Evolutionary conservation across 2,797 vertebrate genomes (phyloP), one percentile per base, ranked within the genome.

Genomic region (Sciurus vulgaris): DNA sequence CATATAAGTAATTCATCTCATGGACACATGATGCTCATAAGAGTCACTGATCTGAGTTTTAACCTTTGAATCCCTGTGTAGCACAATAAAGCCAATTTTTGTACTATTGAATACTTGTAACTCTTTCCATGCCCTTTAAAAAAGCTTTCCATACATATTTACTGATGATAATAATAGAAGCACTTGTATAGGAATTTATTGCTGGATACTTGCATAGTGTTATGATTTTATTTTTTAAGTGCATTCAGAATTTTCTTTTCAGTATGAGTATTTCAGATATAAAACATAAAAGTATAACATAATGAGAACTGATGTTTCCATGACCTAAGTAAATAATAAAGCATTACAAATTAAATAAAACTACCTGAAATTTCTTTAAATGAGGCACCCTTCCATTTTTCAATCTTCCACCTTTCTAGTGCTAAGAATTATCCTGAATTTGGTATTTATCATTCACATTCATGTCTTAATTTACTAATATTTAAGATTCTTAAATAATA

Each of bases 201-300:
- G 63, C 3, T 82, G 35, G 74, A 67, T 38, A 69, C 26, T 63
- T 47, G 20, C 10, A 49, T 35, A 86, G 20, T 5, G 41, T 70
- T 95, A 56, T 12, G 59, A 5, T 61, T 94, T 82, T 77, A 67
- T 59, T 77, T 88, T 94, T 92, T 9, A 88, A 73, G 11, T 51
- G 0, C 14, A 38, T 63, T 76, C 28, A 86, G 35, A 90, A 86
- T n/a, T 76, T 70, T 87, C 15, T 91, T 87, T 9, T 51, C 17
- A 82, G 78, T 87, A 33, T 78, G 56, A 88, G 65, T 67, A 72
- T 38, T 65, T 59, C 2, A 88, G 20, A 70, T 63, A 51, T 35
- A 79, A 84, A 86, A 77, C 35, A 73, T 28, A 44, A 84, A 90
- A 70, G 3, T 54, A 65, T 67, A 79, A 70, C 35, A 47, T 59